Base-by-base conservation (phyloP, 2,113 vertebrate species). In the Cinclus mexicanus region DNA sequence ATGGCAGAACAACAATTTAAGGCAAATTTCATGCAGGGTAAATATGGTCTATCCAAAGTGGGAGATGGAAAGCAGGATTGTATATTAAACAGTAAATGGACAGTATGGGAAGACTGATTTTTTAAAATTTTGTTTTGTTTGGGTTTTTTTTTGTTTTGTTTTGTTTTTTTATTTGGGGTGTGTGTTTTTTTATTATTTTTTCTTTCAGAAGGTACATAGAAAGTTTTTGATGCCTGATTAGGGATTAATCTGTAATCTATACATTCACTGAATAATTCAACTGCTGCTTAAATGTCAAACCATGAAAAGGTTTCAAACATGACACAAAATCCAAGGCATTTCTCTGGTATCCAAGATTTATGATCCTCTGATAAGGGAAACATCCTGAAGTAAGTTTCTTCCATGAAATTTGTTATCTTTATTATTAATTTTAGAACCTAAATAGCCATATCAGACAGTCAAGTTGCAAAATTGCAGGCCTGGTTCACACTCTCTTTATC, bases 1-100 rank as follows among this genome's bases (percentile, higher is more conserved):
- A 44, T 44, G 31, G 10, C 37, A 85, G n/a, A 82, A 75, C 0
- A 0, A 52, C n/a, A n/a, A n/a, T n/a, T n/a, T 17, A 18, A 5
- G 25, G 64, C 18, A 65, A 42, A 83, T 81, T 87, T 57, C 26
- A 10, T 39, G 26, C 29, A n/a, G 23, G 44, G 17, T 35, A 63
- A 86, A 57, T 26, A 8, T 41, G 52, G 49, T 61, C n/a, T 46
- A 41, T 33, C 19, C 25, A 6, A 71, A 81, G 26, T 55, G 23
- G 35, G 35, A 88, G 33, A 46, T 31, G 23, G 33, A 56, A 81
- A 16, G 37, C n/a, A 56, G 37, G 29, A 21, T 33, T 64, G 21
- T 41, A 6, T 78, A 50, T 23, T 69, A 39, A n/a, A 39, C 5
- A 44, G 6, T 37, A n/a, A 71, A 67, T 7, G 60, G 41, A 60